A percentile compares a stretch with the other conserved stretches of the same genome.
Conservation (phyloP, 2,113 vertebrate genomes). For the Leptodactylus fuscus region DNA sequence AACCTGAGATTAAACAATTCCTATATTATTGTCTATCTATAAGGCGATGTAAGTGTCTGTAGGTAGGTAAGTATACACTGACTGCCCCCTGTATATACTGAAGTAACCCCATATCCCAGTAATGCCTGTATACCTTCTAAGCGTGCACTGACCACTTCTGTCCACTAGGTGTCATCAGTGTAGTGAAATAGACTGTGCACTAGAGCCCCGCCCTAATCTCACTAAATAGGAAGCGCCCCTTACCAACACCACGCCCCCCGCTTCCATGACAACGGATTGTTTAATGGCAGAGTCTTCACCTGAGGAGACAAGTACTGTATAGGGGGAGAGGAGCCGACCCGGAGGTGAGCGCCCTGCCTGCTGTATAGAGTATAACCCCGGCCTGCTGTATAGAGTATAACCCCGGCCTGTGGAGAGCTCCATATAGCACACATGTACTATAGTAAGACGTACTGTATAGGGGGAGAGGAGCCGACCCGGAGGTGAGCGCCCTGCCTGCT, state of each 20-base stretch:
- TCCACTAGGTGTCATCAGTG: background rate
- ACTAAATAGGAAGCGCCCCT: background rate
- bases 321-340: background rate
- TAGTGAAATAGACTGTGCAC: background rate
- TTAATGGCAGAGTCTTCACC: background rate
- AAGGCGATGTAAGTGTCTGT: too few relatives aligned
- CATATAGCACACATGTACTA: too few relatives aligned
- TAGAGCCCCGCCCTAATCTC: background rate
- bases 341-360: background rate
- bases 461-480: background rate
- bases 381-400: too few relatives aligned
- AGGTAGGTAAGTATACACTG: too few relatives aligned
- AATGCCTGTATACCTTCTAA: too few relatives aligned
- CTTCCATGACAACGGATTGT: background rate
- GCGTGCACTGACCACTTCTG: background rate
- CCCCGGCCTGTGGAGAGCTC: too few relatives aligned
- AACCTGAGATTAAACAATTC: too few relatives aligned
- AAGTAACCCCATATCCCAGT: too few relatives aligned
- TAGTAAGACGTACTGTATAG: too few relatives aligned
- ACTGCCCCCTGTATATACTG: too few relatives aligned
- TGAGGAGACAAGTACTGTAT: background rate
- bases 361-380: background rate
- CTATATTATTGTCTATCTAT: too few relatives aligned
- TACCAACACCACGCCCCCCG: background rate
- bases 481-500: background rate